Conservation (phyloP, 1,140 invertebrate genomes). For the Heliconius nattereri region DNA sequence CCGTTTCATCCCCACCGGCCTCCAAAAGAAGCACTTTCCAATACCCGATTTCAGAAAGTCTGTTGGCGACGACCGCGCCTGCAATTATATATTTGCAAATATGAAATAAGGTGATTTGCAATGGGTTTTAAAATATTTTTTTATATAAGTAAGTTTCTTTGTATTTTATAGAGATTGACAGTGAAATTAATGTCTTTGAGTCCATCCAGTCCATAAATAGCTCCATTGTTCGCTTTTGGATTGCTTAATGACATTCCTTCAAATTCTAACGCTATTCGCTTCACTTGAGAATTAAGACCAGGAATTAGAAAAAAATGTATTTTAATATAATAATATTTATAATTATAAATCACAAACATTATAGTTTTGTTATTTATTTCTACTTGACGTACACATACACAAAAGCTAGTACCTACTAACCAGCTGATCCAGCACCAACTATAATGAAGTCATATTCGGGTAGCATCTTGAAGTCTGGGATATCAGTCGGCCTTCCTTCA, state of each 20-base stretch:
- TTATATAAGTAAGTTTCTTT: neutral
- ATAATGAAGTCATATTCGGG: slow-evolving; percentile 92
- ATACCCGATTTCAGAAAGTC: slow-evolving; percentile 88
- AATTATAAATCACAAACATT: too few relatives aligned
- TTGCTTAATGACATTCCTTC: too few relatives aligned
- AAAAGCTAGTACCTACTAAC: slow-evolving; percentile 75
- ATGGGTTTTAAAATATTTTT: neutral
- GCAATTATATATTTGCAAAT: slow-evolving; percentile 43
- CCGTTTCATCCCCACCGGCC: slow-evolving; percentile 95
- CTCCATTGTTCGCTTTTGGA: too few relatives aligned
- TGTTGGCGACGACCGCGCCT: slow-evolving; percentile 94
- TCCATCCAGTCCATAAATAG: too few relatives aligned
- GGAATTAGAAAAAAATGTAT: too few relatives aligned
- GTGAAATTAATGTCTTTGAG: too few relatives aligned
- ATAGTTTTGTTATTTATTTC: neutral
- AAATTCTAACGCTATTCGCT: too few relatives aligned
- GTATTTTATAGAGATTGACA: neutral
- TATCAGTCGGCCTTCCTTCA: slow-evolving; percentile 86
- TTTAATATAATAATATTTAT: too few relatives aligned
- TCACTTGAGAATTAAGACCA: too few relatives aligned
- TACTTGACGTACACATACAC: neutral
- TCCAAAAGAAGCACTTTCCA: slow-evolving; percentile 94
- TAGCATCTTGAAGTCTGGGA: slow-evolving; percentile 84
- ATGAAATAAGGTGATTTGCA: neutral
- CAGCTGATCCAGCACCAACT: slow-evolving; percentile 97